Evolutionary conservation across 2,888 invertebrate genomes (phyloP), one percentile per base, ranked within the genome.

Genomic region (Ecdyonurus torrentis): DNA sequence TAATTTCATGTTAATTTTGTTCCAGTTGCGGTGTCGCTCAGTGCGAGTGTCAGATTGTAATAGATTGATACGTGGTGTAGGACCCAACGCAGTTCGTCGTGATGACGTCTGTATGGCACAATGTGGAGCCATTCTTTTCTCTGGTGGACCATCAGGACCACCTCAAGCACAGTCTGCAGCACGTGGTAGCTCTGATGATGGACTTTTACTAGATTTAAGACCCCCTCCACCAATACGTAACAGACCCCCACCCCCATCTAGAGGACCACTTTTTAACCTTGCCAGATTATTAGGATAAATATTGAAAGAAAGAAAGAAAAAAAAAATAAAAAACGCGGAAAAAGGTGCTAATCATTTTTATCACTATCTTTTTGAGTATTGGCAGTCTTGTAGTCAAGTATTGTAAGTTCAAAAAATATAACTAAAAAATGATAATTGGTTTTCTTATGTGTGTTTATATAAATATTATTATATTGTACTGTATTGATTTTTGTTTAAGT

Each of bases 81-180:
- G 89, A 62, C 82, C 86, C 63, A 90, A 91, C 25, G 86, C 87
- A 0, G 86, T 93, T 55, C 74, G 88, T 23, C 81, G 86, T 1
- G 94, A 94, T 71, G 90, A 91, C 72, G 91, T 93, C 18, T 94
- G 94, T 76, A 86, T 89, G 20, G 89, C 91, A 2, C 93, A 94
- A 75, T 94, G 94, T 73, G 89, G 90, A 55, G 20, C 53, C 18
- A 22, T 52, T 15, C 61, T 37, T 55, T 23, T 61, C 23, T 22
- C 22, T 24, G 23, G 52, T 24, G 25, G 37, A 18, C 37, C 37
- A 5, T 15, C 37, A 10, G 37, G 37, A 5, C 55, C 55, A n/a
- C n/a, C 55, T n/a, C n/a, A 22, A 20, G 5, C 55, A n/a, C 55
- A 5, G 7, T 22, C 55, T 10, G 5, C 55, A 20, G 55, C 7